phyloP scores from a whole-genome alignment of 2,113 vertebrate genomes.

The Malurus alboscapulatus region DNA sequence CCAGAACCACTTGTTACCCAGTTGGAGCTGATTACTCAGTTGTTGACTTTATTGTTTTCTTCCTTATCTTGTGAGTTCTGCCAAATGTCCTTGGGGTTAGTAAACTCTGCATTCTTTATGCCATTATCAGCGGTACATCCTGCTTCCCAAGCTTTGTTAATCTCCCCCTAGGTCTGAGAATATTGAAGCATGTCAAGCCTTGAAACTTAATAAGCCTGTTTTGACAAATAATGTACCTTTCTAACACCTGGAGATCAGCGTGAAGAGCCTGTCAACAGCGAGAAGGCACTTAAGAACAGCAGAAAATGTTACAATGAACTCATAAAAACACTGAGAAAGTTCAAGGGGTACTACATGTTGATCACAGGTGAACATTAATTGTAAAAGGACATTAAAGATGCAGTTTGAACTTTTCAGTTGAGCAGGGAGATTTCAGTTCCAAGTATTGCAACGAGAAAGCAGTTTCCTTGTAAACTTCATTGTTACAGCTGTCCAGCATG shows the following conservation, averaged over 20 bases:
- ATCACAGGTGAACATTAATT: neutral
- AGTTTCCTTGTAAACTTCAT: neutral
- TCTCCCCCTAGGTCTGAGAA: neutral
- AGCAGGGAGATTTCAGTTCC: neutral
- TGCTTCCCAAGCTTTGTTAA: neutral
- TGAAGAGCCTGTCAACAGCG: neutral
- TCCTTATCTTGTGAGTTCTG: neutral
- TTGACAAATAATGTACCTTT: neutral
- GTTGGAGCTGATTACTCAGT: neutral
- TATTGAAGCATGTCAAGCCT: neutral
- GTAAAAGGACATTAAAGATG: neutral
- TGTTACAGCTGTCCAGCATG: neutral
- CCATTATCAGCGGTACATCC: neutral
- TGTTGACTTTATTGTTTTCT: no score
- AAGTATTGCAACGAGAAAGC: neutral
- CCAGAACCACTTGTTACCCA: neutral
- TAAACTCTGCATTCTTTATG: neutral
- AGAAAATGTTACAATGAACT: neutral
- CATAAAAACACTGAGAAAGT: neutral
- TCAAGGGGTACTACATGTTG: neutral
- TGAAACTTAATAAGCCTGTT: neutral
- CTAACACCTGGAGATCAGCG: neutral
- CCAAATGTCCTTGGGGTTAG: neutral
- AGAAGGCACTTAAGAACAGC: neutral
- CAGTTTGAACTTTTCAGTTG: neutral